Conservation (phyloP, 2,797 vertebrate genomes). For the Chelidonichthys spinosus region DNA sequence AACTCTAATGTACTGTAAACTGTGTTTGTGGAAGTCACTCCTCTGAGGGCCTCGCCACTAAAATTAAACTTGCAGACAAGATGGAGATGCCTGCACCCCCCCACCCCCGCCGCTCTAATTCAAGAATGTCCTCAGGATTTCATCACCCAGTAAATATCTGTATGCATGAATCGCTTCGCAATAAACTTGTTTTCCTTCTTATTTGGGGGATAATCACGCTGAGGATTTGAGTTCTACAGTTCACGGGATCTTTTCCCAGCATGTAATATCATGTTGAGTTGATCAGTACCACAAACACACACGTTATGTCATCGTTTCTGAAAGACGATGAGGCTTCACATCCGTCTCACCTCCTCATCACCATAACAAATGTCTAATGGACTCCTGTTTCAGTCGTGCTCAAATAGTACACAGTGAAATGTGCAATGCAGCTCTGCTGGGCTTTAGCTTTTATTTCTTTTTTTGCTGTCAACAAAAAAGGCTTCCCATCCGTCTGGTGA, state of each 20-base stretch:
- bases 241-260: neutral
- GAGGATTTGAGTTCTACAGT: neutral
- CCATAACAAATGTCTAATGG: slow-evolving; percentile 65
- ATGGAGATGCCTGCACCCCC: neutral
- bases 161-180: neutral
- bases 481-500: slow-evolving; percentile 22
- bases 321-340: slow-evolving; percentile 41
- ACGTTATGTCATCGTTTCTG: slow-evolving; percentile 27
- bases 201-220: neutral
- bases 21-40: slow-evolving; percentile 11
- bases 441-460: slow-evolving; percentile 44
- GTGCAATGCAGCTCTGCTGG: slow-evolving; percentile 26
- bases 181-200: neutral
- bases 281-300: neutral
- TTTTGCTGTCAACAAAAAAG: slow-evolving; percentile 51
- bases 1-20: slow-evolving; percentile 9
- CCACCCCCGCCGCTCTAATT: neutral
- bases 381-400: slow-evolving; percentile 59
- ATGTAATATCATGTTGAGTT: neutral
- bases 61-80: neutral
- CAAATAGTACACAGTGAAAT: slow-evolving; percentile 54
- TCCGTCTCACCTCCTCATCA: slow-evolving; percentile 54
- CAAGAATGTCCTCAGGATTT: neutral
- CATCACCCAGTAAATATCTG: neutral
- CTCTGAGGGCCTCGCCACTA: neutral